Percentiles rank a stretch among this genome's conserved stretches.
phyloP scores from a whole-genome alignment of 1,140 invertebrate species.

The Palaemon carinicauda region DNA sequence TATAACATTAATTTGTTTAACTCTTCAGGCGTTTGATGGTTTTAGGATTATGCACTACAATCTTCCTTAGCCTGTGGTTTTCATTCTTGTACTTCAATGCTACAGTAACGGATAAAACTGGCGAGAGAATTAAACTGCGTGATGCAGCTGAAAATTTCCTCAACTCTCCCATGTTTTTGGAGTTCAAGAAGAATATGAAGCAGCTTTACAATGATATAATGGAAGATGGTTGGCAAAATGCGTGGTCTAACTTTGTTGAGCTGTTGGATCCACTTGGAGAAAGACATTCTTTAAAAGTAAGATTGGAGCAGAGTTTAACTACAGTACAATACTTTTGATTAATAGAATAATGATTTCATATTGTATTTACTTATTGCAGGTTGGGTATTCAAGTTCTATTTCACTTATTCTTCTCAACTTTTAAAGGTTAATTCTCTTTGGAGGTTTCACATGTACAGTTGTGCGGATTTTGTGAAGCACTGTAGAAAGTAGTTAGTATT shows the following conservation, averaged over 20 bases:
- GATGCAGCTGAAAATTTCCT: conserved; percentile 91
- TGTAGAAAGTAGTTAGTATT: too few relatives aligned
- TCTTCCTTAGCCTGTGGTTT: conserved; percentile 79
- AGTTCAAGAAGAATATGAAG: conserved; percentile 77
- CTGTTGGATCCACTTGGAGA: conserved; percentile 87
- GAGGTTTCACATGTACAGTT: background rate
- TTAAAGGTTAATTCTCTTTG: background rate
- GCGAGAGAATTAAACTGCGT: conserved; percentile 84
- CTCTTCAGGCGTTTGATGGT: conserved; percentile 63
- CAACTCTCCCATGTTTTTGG: conserved; percentile 81
- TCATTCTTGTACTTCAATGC: conserved; percentile 91
- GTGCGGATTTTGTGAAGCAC: too few relatives aligned
- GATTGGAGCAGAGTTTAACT: too few relatives aligned
- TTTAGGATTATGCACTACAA: conserved; percentile 70
- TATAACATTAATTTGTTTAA: background rate
- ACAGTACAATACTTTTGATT: background rate
- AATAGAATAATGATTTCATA: background rate
- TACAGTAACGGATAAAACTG: conserved; percentile 83
- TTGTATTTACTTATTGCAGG: background rate
- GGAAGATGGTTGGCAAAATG: conserved; percentile 79
- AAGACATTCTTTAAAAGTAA: conserved; percentile 85
- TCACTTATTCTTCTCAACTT: background rate
- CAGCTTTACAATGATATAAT: conserved; percentile 79
- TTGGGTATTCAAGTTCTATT: background rate
- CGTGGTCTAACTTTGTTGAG: conserved; percentile 87